Evolutionary conservation across 1,140 invertebrate genomes (phyloP), one percentile per base, ranked within the genome.

Genomic region (Oryctes rhinoceros): DNA sequence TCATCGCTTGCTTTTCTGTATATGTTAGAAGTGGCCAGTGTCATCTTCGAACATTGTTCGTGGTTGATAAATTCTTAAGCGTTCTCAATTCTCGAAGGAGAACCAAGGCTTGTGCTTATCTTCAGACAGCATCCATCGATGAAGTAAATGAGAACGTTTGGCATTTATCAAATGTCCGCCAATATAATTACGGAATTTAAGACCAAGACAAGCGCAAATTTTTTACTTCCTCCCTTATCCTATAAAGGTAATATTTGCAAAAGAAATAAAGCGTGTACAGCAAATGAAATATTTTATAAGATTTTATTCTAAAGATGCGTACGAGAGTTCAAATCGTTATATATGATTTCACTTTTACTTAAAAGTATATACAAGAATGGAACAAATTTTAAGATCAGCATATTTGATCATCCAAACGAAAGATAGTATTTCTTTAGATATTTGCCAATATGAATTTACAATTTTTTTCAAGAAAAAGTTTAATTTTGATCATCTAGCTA

Each of bases 231-330:
- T 49, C 37, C 35, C n/a, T 76, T 76, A 15, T 49, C 18, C 75
- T 47, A 15, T 76, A 49, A 47, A 76, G 39, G 48, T 59, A 18
- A 59, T 18, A 59, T 18, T 59, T 59, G 53, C 53, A 18, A 59
- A 44, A n/a, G 15, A 71, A 49, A 47, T 9, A 18, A 76, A 76
- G 20, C 20, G 15, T 76, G 75, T 47, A 76, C 75, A 76, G 75
- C n/a, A 76, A 76, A 47, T 76, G 75, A 37, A 47, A 44, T 76
- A 76, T 76, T 76, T 76, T 76, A 76, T 76, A 76, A 76, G 75
- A 49, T 76, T 76, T 76, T 71, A 71, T 71, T 71, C 65, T 71
- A 30, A 71, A 35, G 65, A 71, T 30, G 35, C 13, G 65, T 71
- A 62, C 13, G 65, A 30, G 65, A 71, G 65, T n/a, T 62, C 13